Percentiles rank a stretch among this genome's conserved stretches.
phyloP scores from a whole-genome alignment of 2,888 invertebrate genomes.

The Mesorhabditis belari region DNA sequence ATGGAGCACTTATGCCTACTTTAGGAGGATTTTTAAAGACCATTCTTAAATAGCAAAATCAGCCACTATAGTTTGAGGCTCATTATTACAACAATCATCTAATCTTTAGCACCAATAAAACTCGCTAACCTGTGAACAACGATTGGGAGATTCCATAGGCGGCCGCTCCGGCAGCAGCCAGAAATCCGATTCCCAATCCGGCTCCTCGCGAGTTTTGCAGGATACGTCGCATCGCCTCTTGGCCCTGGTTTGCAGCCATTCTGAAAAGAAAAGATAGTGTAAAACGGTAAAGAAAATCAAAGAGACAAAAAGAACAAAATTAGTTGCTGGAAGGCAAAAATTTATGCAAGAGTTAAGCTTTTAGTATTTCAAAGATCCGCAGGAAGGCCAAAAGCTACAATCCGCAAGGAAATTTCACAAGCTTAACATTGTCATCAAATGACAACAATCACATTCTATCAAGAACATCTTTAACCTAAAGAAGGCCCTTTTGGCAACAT shows the following conservation, averaged over 20 bases:
- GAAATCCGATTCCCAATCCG: slow-evolving; percentile 40
- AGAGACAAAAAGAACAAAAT: too few relatives aligned
- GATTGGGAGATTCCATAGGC: slow-evolving; percentile 41
- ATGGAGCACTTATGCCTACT: too few relatives aligned
- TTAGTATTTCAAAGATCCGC: not conserved
- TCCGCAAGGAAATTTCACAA: not conserved
- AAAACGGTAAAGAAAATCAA: too few relatives aligned
- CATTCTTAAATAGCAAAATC: too few relatives aligned
- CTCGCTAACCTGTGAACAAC: slow-evolving; percentile 43
- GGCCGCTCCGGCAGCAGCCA: slow-evolving; percentile 44
- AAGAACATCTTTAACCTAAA: too few relatives aligned
- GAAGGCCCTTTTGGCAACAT: too few relatives aligned
- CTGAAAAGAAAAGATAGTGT: not conserved
- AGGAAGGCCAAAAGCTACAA: not conserved
- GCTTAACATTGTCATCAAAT: too few relatives aligned
- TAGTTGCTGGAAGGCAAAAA: too few relatives aligned
- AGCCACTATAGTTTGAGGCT: too few relatives aligned
- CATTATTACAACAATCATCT: not conserved
- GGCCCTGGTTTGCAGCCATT: slow-evolving; percentile 33
- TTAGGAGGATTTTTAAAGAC: too few relatives aligned
- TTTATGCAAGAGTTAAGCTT: not conserved
- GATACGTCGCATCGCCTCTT: slow-evolving; percentile 45
- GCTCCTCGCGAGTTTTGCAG: slow-evolving; percentile 45
- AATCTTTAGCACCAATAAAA: too few relatives aligned
- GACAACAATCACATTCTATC: too few relatives aligned